Percentiles rank a stretch among this genome's conserved stretches.
Conservation (phyloP, 2,113 vertebrate genomes). For the Gambusia affinis region DNA sequence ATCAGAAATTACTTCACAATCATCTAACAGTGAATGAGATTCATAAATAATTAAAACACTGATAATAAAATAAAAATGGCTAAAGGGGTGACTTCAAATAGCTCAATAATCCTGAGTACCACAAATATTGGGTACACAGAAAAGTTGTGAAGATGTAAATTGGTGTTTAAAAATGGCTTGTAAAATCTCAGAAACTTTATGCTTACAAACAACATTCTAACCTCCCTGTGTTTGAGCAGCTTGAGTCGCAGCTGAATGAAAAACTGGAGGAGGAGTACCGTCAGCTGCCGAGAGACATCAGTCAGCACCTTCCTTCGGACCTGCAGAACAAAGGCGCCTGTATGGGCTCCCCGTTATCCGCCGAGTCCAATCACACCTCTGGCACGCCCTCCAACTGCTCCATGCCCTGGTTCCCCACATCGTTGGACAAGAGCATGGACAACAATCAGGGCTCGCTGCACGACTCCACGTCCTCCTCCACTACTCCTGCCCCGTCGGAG, state of each 20-base stretch:
- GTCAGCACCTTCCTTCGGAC: slow-evolving; percentile 80
- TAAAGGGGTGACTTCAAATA: too few relatives aligned
- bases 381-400: slow-evolving; percentile 78
- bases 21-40: too few relatives aligned
- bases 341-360: slow-evolving; percentile 61
- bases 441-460: slow-evolving; percentile 66
- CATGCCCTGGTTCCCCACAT: slow-evolving; percentile 71
- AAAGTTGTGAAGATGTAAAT: too few relatives aligned
- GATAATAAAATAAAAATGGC: too few relatives aligned
- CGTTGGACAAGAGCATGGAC: slow-evolving; percentile 70
- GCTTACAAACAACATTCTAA: neutral
- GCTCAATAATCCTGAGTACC: too few relatives aligned
- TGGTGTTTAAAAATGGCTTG: too few relatives aligned
- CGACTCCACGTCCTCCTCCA: slow-evolving; percentile 72
- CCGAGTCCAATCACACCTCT: slow-evolving; percentile 63
- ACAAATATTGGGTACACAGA: too few relatives aligned
- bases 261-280: slow-evolving; percentile 76
- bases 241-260: slow-evolving; percentile 72
- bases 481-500: slow-evolving; percentile 68
- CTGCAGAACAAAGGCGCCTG: slow-evolving; percentile 72
- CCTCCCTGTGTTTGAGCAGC: slow-evolving; percentile 56
- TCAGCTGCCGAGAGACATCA: slow-evolving; percentile 81
- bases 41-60: too few relatives aligned
- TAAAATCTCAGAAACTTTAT: too few relatives aligned
- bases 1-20: too few relatives aligned